phyloP scores from a whole-genome alignment of 1,140 invertebrate genomes.

The Brachionus rubens region DNA sequence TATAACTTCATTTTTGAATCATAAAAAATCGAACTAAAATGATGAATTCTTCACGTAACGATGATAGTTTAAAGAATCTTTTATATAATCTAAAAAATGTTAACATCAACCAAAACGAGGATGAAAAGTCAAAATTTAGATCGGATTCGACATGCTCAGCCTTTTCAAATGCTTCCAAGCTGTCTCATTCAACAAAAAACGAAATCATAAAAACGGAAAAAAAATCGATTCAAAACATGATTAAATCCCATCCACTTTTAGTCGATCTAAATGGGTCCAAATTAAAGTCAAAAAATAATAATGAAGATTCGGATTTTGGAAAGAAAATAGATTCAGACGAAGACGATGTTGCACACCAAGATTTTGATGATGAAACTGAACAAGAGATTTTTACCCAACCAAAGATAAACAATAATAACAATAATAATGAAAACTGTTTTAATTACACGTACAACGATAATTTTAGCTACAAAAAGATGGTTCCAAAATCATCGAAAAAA shows the following conservation, averaged over 20 bases:
- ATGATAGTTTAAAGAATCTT: conserved; percentile 13
- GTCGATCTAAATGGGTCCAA: conserved; percentile 1
- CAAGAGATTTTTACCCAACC: not conserved
- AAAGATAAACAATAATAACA: not conserved
- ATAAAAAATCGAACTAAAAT: not conserved
- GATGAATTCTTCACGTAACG: conserved; percentile 12
- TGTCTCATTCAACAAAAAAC: not conserved
- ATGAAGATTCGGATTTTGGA: not conserved
- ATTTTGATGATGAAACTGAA: not conserved
- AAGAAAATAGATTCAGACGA: not conserved
- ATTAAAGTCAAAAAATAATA: not conserved
- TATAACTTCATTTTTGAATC: no score
- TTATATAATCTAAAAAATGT: conserved; percentile 6
- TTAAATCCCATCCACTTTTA: not conserved
- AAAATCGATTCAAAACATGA: conserved; percentile 29
- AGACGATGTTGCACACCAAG: not conserved
- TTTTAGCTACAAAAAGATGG: conserved; percentile 12
- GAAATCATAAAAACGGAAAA: not conserved
- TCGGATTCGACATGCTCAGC: conserved; percentile 11
- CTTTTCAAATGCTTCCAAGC: not conserved
- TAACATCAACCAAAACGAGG: not conserved
- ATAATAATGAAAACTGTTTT: conserved; percentile 23
- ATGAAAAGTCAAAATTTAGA: not conserved
- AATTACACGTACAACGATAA: not conserved
- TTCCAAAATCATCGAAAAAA: not conserved